Base-by-base conservation (phyloP, 2,797 vertebrate genomes). In the Distichodus sexfasciatus region DNA sequence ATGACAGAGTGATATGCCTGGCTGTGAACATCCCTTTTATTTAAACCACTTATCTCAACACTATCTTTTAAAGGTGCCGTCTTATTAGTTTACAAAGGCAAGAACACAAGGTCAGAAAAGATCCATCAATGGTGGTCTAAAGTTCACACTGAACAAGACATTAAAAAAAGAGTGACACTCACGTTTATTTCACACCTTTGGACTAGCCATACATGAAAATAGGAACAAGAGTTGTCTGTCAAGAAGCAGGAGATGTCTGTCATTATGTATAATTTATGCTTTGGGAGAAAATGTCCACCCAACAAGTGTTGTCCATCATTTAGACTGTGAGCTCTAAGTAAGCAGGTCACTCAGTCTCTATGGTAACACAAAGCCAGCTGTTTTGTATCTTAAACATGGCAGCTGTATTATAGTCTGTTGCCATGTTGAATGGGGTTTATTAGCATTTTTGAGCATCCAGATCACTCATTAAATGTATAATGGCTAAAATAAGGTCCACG, bases 1-100 rank as follows among this genome's bases (percentile, higher is more conserved):
- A 63, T 21, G 66, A 76, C 63, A 66, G 73, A 59, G 40, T 15
- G 23, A 59, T 70, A 73, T 73, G 19, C 2, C 9, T 24, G 10
- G 3, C 12, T 44, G 58, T 12, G 21, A 58, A 73, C 46, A 33
- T 40, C 40, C 43, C 26, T 3, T 33, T 46, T 61, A 15, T 40
- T 57, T 21, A 4, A 3, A 15, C 21, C 24, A 38, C 23, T 64
- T 48, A 23, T 63, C 33, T 64, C 17, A 43, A 38, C 17, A 38
- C 35, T 35, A 7, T 40, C 21, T 58, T 58, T 40, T 26, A 40
- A 24, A 40, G 14, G 7, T 28, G 24, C 29, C 36, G 17, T 10
- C 11, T 7, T 59, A 59, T 59, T 59, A 10, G 21, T 59, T 59
- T 15, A 26, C 23, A 21, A 29, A 6, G 26, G 8, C 17, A 17